Conservation (phyloP, 2,888 invertebrate species). For the Pollenia labialis region DNA sequence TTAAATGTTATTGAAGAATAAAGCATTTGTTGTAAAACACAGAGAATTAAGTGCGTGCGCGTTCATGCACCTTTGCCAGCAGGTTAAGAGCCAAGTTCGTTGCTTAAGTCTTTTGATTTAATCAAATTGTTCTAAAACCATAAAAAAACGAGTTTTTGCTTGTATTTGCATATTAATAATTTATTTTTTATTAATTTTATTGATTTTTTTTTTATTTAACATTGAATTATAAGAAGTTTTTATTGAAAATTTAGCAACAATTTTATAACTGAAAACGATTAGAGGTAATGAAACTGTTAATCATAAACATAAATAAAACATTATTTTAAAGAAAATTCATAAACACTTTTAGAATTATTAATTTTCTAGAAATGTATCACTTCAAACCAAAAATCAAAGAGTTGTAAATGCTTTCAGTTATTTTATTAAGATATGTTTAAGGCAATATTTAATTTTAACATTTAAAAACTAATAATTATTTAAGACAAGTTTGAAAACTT, state of each 20-base stretch:
- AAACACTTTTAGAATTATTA: too few relatives aligned
- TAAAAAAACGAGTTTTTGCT: conserved; percentile 47
- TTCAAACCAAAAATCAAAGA: not conserved
- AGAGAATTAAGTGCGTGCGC: not conserved
- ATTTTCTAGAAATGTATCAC: too few relatives aligned
- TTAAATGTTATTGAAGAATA: conserved; percentile 32
- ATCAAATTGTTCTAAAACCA: conserved; percentile 35
- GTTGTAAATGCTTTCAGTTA: not conserved
- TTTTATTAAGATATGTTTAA: too few relatives aligned
- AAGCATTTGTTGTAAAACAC: not conserved
- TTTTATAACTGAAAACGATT: conserved; percentile 24
- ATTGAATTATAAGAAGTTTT: conserved; percentile 57
- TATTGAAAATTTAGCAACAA: conserved; percentile 54
- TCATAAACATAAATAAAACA: too few relatives aligned
- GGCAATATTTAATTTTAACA: not conserved
- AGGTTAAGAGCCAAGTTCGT: conserved; percentile 67
- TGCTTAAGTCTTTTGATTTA: conserved; percentile 54
- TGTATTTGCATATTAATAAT: conserved; percentile 4
- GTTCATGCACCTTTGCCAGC: conserved; percentile 17
- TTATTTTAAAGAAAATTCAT: too few relatives aligned
- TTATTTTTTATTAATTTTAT: conserved; percentile 34
- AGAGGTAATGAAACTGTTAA: not conserved
- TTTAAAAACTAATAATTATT: conserved; percentile 18
- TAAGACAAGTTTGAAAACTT: conserved; percentile 21
- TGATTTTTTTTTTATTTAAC: conserved; percentile 29